Conservation (phyloP, 2,797 vertebrate genomes). For the Tenualosa ilisha region DNA sequence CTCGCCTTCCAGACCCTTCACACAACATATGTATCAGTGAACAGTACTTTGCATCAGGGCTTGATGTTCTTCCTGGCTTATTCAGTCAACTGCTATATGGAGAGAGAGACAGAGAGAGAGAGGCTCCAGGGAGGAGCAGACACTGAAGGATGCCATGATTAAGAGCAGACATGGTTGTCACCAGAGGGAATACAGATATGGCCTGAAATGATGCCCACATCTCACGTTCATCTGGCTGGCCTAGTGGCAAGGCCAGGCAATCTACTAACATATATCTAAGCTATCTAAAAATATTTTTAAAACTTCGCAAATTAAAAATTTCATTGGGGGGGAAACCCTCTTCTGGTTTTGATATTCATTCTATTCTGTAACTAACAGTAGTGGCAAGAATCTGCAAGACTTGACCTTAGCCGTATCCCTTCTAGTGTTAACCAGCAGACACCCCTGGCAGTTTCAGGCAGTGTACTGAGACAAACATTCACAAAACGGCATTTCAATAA, state of each 20-base stretch:
- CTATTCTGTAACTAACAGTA: no score
- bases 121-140: neutral
- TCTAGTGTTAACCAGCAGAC: neutral
- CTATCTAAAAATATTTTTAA: no score
- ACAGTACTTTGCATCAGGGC: slow-evolving; percentile 2
- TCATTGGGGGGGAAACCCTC: no score
- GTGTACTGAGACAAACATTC: slow-evolving; percentile 7
- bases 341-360: no score
- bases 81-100: neutral
- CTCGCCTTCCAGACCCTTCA: neutral
- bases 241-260: no score
- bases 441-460: neutral
- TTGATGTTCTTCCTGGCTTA: neutral
- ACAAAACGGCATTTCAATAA: neutral
- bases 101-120: neutral
- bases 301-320: no score
- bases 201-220: no score
- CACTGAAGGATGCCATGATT: neutral
- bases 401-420: no score
- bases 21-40: neutral
- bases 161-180: neutral
- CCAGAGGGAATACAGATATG: no score
- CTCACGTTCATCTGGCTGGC: no score
- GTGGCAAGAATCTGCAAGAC: no score
- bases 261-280: no score